Evolutionary conservation across 92 coral and sea anemone genomes (phyloP).

Genomic region (Phenganax subtilis): DNA sequence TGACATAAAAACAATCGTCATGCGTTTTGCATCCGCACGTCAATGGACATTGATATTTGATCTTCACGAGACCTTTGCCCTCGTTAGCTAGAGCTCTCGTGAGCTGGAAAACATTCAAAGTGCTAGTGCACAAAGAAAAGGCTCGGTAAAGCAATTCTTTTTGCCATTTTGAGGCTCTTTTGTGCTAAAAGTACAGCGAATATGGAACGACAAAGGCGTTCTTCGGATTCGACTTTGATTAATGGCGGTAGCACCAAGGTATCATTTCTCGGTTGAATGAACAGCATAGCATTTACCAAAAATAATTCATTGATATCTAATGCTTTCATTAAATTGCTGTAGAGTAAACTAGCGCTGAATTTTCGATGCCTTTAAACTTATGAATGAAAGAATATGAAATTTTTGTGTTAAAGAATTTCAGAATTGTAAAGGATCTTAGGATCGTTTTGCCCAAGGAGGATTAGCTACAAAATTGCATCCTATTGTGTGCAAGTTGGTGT

Average conservation of each 20-base stretch:
- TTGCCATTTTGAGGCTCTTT: not conserved
- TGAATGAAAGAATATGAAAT: not conserved
- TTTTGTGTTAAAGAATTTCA: not conserved
- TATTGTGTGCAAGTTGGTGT: not conserved
- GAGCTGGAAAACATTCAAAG: not conserved
- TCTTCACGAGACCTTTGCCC: not conserved
- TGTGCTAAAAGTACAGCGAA: not conserved
- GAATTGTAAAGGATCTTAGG: not conserved
- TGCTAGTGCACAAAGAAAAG: not conserved
- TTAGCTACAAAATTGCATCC: not conserved
- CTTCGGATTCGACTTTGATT: not conserved
- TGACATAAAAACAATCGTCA: not conserved
- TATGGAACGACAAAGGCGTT: not conserved
- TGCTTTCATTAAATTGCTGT: not conserved
- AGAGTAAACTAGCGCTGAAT: not conserved
- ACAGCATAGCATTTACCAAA: not conserved
- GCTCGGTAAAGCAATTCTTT: not conserved
- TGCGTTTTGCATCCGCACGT: not conserved
- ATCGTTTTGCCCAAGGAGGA: not conserved
- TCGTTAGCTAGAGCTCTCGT: not conserved
- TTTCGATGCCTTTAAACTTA: not conserved
- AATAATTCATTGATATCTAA: not conserved
- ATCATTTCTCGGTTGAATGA: not conserved
- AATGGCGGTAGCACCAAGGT: conserved; percentile 6
- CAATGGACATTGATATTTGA: not conserved